Evolutionary conservation across 2,888 invertebrate species (phyloP), one percentile per base, ranked within the genome.

Genomic region (Caenorhabditis becei): DNA sequence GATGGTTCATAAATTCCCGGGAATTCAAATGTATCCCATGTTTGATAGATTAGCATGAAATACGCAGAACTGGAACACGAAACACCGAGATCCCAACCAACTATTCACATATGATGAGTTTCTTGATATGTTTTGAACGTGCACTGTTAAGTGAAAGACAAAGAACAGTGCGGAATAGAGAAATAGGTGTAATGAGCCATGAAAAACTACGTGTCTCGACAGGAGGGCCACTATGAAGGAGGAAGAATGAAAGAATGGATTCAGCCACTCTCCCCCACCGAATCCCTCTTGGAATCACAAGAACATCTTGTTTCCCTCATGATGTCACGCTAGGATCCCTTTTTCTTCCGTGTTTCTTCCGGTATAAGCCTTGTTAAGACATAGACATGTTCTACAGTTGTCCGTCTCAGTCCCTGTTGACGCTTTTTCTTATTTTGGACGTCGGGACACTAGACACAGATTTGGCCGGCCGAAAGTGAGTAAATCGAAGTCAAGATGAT

Each of bases 101-200:
- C n/a, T n/a, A n/a, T n/a, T n/a, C n/a, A n/a, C n/a, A n/a, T n/a
- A 41, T 41, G 11, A 11, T 14, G 8, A 41, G 41, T 11, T 41
- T 14, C 32, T 7, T 32, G 4, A 7, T 32, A 32, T 7, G 32
- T 11, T 41, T 14, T 41, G 41, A 5, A 7, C 2, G 59, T 59
- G 47, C 47, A 58, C 44, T 35, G 18, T 16, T 24, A 51, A 11
- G 11, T 24, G n/a, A n/a, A 51, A 51, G 24, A 51, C 24, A 23
- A 8, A 28, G n/a, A 61, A 61, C 44, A 54, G 62, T 62, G 53
- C 71, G 62, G 20, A 24, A 51, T 49, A 74, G 59, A 11, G 14
- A 59, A 37, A 41, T 65, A 59, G 49, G 74, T 65, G 58, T 74
- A 74, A 74, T 74, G 74, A 74, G 58, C 74, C 66, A 66, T 74